Evolutionary conservation across 35 echinoderm and acorn worm species (phyloP).

Genomic region (Holothuria glaberrima): DNA sequence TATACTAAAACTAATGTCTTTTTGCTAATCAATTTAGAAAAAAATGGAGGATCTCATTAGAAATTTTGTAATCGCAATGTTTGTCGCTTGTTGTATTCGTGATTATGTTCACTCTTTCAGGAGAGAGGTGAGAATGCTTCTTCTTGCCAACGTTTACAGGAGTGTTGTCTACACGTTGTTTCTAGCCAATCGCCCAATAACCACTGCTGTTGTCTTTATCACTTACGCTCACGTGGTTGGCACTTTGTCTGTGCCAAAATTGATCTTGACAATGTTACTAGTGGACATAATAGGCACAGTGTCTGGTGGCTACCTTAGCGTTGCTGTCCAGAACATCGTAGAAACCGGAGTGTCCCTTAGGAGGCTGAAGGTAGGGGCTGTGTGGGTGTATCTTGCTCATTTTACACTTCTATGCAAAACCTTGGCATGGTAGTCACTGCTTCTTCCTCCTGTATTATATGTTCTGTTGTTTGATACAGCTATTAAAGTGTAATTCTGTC

Average conservation of each 20-base stretch:
- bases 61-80: no score
- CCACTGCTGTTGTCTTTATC: conserved; percentile 63
- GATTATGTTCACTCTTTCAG: conserved; percentile 41
- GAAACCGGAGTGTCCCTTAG: conserved; percentile 20
- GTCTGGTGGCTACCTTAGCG: conserved; percentile 36
- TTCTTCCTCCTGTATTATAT: neutral
- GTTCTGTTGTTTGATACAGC: neutral
- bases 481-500: neutral
- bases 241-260: conserved; percentile 55
- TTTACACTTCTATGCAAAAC: neutral
- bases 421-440: no score
- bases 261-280: conserved; percentile 70
- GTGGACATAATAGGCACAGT: conserved; percentile 67
- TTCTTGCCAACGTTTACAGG: conserved; percentile 60
- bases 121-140: conserved; percentile 77
- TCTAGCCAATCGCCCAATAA: conserved; percentile 43
- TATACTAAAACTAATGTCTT: no score
- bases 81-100: no score
- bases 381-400: neutral
- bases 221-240: conserved; percentile 66
- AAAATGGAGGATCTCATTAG: no score
- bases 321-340: conserved; percentile 21
- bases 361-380: conserved; percentile 46
- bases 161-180: conserved; percentile 54
- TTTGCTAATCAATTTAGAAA: neutral